Evolutionary conservation across 2,888 invertebrate species (phyloP), one percentile per base, ranked within the genome.

Genomic region (Ormia ochracea): DNA sequence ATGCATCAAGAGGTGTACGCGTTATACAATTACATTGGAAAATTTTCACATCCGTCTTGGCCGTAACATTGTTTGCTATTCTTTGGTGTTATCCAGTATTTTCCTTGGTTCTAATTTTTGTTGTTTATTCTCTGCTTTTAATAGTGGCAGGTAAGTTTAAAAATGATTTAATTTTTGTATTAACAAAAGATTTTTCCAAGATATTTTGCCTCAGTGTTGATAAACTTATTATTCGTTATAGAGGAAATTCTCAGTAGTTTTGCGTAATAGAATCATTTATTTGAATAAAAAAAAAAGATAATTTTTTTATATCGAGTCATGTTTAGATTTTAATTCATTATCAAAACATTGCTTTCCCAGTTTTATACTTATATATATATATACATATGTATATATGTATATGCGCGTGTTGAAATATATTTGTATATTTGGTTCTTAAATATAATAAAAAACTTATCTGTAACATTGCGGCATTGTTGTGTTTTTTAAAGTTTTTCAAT

Each of bases 51-150:
- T 85, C 87, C 82, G 86, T 85, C 78, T 83, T 84, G 74, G 82
- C 84, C 38, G 78, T 86, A 74, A 86, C 87, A 58, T 83, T 90
- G 43, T 82, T 88, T 82, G 87, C 88, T 66, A 87, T 89, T 78
- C 87, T 89, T 82, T 90, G 88, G 85, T 89, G 89, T 84, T 90
- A 89, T 86, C 90, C 90, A 76, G 85, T 88, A 52, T 86, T 90
- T 81, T 89, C 90, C 82, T 85, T 90, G 75, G 87, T 90, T 80
- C 88, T 89, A 72, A 83, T 89, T 26, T 90, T 90, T 82, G 83
- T 87, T 36, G 81, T 88, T 28, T 90, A 90, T 82, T 90, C 90
- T 14, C 73, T 87, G 78, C 83, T 89, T 79, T 83, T 90, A 77
- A 85, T 90, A 36, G 82, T 87, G 80, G 85, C 86, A 78, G 89